Evolutionary conservation across 92 coral and sea anemone genomes (phyloP).

Genomic region (Phymanthus crucifer): DNA sequence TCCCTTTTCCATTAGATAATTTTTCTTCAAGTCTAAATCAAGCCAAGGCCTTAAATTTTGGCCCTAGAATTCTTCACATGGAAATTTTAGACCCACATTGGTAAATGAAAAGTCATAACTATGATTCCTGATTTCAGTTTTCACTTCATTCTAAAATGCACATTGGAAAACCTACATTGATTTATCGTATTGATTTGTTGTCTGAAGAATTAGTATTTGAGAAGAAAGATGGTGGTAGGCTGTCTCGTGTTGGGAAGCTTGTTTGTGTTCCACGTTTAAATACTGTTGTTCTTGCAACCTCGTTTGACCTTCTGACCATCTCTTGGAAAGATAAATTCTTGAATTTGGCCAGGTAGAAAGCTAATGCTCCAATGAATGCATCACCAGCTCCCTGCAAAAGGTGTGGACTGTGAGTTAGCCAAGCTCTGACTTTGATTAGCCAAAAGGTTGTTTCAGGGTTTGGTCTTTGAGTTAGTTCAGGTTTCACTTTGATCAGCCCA

Average conservation of each 20-base stretch:
- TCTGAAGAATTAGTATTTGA: constrained; percentile 44
- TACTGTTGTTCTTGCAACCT: constrained; percentile 87
- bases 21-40: constrained; percentile 26
- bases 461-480: no score
- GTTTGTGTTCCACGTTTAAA: constrained; percentile 90
- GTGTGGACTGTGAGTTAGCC: no score
- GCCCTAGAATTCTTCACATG: background rate
- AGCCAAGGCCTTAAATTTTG: constrained; percentile 18
- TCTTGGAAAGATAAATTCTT: constrained; percentile 88
- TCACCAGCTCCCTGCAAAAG: constrained; percentile 95
- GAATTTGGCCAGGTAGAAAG: constrained; percentile 90
- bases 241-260: constrained; percentile 78
- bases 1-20: background rate
- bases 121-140: constrained; percentile 1
- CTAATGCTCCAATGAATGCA: constrained; percentile 98
- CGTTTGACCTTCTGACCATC: constrained; percentile 89
- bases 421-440: no score
- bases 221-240: constrained; percentile 82
- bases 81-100: background rate
- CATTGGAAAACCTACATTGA: constrained; percentile 2
- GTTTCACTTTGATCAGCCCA: no score
- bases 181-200: constrained; percentile 38
- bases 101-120: background rate
- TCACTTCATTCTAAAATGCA: constrained; percentile 6
- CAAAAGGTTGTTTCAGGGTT: no score